Evolutionary conservation across 1,140 invertebrate genomes (phyloP).

Genomic region (Hermetia illucens): DNA sequence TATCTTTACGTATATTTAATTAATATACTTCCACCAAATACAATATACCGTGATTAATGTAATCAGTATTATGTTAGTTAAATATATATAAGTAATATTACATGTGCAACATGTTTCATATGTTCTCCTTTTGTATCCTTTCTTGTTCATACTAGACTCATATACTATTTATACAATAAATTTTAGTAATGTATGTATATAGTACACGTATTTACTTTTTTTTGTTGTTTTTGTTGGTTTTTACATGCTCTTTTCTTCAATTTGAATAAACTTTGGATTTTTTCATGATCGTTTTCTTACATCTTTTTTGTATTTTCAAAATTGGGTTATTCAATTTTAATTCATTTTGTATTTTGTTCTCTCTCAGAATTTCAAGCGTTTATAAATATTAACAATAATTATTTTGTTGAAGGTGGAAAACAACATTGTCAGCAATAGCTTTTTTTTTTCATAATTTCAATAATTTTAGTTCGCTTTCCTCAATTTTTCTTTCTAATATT

Average conservation of each 20-base stretch:
- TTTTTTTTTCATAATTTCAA: background rate
- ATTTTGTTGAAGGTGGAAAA: too few relatives aligned
- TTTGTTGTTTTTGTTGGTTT: background rate
- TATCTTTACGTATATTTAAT: constrained; percentile 4
- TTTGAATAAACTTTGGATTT: background rate
- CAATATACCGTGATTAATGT: constrained; percentile 5
- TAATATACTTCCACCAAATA: constrained; percentile 6
- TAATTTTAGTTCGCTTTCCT: background rate
- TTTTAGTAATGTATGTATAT: too few relatives aligned
- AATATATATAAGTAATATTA: background rate
- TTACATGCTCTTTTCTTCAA: background rate
- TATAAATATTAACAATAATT: too few relatives aligned
- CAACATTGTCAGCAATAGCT: too few relatives aligned
- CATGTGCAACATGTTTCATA: background rate
- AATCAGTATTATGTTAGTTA: constrained; percentile 1
- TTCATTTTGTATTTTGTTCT: too few relatives aligned
- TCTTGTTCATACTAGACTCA: too few relatives aligned
- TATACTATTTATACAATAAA: too few relatives aligned
- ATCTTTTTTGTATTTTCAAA: too few relatives aligned
- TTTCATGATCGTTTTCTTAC: too few relatives aligned
- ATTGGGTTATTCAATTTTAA: too few relatives aligned
- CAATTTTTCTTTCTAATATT: too few relatives aligned
- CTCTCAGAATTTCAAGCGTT: too few relatives aligned
- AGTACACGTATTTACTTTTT: background rate
- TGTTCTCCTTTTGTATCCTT: background rate